A percentile compares a stretch with the other conserved stretches of the same genome.
Conservation (phyloP, 2,888 invertebrate species). For the Caradrina kadenii region DNA sequence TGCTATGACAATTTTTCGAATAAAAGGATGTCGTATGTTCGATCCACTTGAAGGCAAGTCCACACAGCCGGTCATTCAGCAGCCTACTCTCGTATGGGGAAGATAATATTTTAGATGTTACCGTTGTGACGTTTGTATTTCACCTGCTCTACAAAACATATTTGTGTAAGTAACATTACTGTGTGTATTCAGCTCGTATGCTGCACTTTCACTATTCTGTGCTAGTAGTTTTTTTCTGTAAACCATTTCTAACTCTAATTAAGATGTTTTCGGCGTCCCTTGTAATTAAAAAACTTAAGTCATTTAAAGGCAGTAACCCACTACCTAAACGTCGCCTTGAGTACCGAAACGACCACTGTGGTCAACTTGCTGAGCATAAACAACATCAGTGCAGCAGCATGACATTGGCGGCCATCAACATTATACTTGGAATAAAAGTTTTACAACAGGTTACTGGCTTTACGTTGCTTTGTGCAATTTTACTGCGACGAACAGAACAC, state of each 20-base stretch:
- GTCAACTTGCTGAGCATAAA: slow-evolving; percentile 15
- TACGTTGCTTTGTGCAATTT: slow-evolving; percentile 72
- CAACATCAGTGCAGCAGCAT: slow-evolving; percentile 37
- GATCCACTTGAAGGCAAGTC: slow-evolving; percentile 48
- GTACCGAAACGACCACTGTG: slow-evolving; percentile 12
- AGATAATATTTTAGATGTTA: slow-evolving; percentile 39
- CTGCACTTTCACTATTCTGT: slow-evolving; percentile 1
- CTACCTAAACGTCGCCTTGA: slow-evolving; percentile 33
- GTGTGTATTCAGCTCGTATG: background rate
- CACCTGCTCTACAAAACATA: slow-evolving; percentile 13
- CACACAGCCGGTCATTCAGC: slow-evolving; percentile 44
- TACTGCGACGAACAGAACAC: slow-evolving; percentile 66
- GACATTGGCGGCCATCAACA: slow-evolving; percentile 63
- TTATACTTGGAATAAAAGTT: slow-evolving; percentile 75
- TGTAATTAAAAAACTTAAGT: slow-evolving; percentile 1
- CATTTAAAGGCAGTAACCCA: slow-evolving; percentile 3
- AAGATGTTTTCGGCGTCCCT: slow-evolving; percentile 3
- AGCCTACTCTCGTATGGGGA: slow-evolving; percentile 13
- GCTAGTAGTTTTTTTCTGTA: background rate
- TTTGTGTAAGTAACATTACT: slow-evolving; percentile 13
- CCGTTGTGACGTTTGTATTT: slow-evolving; percentile 36
- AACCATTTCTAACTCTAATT: slow-evolving; percentile 4
- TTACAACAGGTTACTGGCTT: slow-evolving; percentile 78
- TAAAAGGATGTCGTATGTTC: slow-evolving; percentile 47
- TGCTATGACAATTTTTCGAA: slow-evolving; percentile 55